These are phyloP conservation scores for Lepeophtheirus salmonis DNA, from an alignment of 1,140 invertebrate genomes.

Conservation along the genomic window DNA sequence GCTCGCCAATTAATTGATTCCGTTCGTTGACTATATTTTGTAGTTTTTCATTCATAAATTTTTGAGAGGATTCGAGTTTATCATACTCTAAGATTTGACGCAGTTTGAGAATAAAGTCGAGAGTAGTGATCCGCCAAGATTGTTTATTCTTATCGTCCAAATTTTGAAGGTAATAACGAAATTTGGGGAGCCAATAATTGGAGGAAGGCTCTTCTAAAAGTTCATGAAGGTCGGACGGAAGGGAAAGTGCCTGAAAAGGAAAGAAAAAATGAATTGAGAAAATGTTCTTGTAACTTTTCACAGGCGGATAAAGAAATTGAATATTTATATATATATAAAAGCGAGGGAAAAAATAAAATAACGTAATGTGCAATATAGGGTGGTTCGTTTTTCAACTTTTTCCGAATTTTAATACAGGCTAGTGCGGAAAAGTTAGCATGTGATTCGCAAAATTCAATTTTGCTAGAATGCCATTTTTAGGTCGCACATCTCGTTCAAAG, in stretches of 20 bases:
- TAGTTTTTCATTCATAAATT: neutral
- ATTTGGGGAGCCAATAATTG: neutral
- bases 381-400: too few species aligned
- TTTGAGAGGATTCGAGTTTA: neutral
- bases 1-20: neutral
- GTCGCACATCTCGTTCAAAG: too few species aligned
- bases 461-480: too few species aligned
- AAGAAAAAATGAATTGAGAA: too few species aligned
- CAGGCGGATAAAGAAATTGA: too few species aligned
- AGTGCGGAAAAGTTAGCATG: too few species aligned
- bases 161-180: neutral
- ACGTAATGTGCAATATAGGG: too few species aligned
- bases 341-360: too few species aligned
- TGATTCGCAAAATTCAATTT: too few species aligned
- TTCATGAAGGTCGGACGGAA: neutral
- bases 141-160: neutral
- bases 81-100: neutral
- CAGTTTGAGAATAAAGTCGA: neutral
- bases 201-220: neutral
- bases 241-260: neutral
- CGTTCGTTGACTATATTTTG: neutral
- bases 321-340: too few species aligned
- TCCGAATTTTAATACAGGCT: too few species aligned
- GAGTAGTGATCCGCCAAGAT: neutral
- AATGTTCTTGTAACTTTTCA: too few species aligned